Evolutionary conservation across 2,888 invertebrate genomes (phyloP).

Genomic region (Sipunculus nudus): DNA sequence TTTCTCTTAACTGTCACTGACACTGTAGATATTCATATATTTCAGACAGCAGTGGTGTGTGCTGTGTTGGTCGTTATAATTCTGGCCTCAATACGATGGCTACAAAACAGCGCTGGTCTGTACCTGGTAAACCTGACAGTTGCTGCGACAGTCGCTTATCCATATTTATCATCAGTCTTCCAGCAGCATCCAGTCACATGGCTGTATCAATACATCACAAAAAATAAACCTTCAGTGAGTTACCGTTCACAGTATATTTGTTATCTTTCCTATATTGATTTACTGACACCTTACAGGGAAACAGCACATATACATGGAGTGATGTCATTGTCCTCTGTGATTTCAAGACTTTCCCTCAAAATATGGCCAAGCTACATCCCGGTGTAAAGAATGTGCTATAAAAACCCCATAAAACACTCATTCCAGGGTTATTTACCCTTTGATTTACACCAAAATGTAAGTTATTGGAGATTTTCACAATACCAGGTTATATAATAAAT

Average conservation of each 20-base stretch:
- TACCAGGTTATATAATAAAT: no score
- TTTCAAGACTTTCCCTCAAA: no score
- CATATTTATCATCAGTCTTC: constrained; percentile 12
- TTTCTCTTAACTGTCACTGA: neutral
- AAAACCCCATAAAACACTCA: no score
- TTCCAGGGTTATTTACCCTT: no score
- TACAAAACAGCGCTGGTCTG: constrained; percentile 5
- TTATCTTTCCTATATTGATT: neutral
- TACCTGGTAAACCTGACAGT: constrained; percentile 14
- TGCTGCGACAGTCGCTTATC: constrained; percentile 15
- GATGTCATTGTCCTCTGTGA: no score
- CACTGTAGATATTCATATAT: constrained; percentile 1
- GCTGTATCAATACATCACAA: constrained; percentile 14
- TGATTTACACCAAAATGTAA: no score
- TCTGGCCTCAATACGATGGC: constrained; percentile 3
- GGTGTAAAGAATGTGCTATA: no score
- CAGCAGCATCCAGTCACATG: constrained; percentile 20
- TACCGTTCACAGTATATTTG: neutral
- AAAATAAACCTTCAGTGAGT: constrained; percentile 5
- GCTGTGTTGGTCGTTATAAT: constrained; percentile 15
- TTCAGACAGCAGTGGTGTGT: constrained; percentile 19
- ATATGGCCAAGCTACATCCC: no score
- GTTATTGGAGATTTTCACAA: no score
- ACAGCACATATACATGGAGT: no score
- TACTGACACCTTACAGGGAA: neutral